Percentiles rank a stretch among this genome's conserved stretches.
Evolutionary conservation across 2,797 vertebrate genomes (phyloP).

Genomic region (Cephalopachus bancanus): DNA sequence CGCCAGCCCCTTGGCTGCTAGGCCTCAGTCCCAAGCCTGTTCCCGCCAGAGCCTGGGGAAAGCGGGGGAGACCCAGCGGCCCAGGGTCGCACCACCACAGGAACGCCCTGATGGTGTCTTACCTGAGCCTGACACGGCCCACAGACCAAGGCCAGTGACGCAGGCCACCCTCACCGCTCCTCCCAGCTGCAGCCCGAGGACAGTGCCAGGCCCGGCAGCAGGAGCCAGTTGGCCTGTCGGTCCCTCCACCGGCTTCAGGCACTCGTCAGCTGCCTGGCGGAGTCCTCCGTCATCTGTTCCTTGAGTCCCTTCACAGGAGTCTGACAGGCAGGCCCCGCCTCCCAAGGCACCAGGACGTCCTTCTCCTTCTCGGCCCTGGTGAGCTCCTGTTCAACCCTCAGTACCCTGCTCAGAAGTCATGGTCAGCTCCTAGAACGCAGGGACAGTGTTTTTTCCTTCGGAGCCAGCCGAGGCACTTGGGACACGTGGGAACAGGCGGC

Average conservation of each 20-base stretch:
- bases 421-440: background rate
- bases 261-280: background rate
- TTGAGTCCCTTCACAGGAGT: background rate
- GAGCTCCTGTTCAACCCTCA: background rate
- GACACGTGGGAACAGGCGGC: background rate
- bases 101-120: background rate
- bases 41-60: background rate
- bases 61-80: too few species aligned
- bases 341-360: background rate
- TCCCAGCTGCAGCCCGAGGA: background rate
- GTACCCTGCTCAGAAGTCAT: background rate
- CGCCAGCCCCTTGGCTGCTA: accelerated
- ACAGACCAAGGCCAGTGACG: background rate
- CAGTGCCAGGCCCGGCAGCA: background rate
- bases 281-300: background rate
- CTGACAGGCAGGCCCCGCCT: background rate
- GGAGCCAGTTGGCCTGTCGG: background rate
- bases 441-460: accelerated
- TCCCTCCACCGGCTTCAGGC: background rate
- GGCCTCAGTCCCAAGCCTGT: accelerated
- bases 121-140: background rate
- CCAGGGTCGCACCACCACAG: background rate
- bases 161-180: background rate
- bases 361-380: too few species aligned
- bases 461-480: background rate